Conservation (phyloP, 2,888 invertebrate genomes). For the Petrolisthes manimaculis region DNA sequence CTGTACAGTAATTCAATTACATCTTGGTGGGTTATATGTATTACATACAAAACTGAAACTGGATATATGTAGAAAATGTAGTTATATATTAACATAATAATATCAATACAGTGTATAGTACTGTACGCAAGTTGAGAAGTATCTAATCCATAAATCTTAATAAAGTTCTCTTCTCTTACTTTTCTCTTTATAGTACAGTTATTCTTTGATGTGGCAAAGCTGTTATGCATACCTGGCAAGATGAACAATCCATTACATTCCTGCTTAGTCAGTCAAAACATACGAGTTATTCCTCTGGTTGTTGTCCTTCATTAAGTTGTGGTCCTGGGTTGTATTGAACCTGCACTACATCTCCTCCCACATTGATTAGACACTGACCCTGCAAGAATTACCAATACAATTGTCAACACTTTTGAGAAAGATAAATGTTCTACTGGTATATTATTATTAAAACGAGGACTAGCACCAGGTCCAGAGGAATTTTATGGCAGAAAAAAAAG, state of each 20-base stretch:
- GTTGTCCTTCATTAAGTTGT: constrained; percentile 25
- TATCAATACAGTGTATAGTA: too few relatives aligned
- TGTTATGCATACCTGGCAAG: background rate
- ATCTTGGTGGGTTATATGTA: too few relatives aligned
- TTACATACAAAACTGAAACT: too few relatives aligned
- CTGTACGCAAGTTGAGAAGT: too few relatives aligned
- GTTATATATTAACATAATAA: too few relatives aligned
- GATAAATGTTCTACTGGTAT: background rate
- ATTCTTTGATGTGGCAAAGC: too few relatives aligned
- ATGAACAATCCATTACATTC: background rate
- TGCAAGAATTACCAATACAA: constrained; percentile 70
- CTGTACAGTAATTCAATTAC: too few relatives aligned
- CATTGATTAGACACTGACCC: constrained; percentile 95
- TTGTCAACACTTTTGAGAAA: background rate
- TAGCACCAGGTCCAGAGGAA: background rate
- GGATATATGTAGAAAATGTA: too few relatives aligned
- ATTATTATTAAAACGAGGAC: background rate
- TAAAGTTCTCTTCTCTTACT: too few relatives aligned
- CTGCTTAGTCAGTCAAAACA: background rate
- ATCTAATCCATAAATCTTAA: too few relatives aligned
- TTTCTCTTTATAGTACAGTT: too few relatives aligned
- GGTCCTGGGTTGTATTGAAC: constrained; percentile 75
- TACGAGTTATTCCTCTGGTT: constrained; percentile 33
- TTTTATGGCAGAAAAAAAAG: background rate
- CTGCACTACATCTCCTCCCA: constrained; percentile 93